Conservation (phyloP, 1,140 invertebrate species). For the Callitettix versicolor region DNA sequence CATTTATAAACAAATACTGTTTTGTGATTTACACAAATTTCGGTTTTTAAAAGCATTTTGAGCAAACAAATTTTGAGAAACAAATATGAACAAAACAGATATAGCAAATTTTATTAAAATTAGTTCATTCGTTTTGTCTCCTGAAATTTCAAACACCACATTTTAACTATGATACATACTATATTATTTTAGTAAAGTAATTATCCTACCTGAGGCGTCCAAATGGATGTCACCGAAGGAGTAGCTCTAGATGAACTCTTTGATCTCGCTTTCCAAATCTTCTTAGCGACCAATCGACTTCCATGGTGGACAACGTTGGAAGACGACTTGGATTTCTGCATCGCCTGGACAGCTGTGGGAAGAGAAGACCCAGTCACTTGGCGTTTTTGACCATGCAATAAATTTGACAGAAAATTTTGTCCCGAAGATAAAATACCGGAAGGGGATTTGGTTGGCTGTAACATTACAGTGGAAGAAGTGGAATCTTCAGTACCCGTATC, state of each 20-base stretch:
- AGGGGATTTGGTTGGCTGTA: constrained; percentile 38
- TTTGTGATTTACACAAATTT: no score
- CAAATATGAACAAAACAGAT: no score
- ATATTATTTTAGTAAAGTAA: no score
- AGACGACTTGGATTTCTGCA: constrained; percentile 81
- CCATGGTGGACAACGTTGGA: constrained; percentile 70
- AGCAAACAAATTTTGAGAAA: no score
- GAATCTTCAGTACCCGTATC: constrained; percentile 33
- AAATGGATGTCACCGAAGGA: constrained; percentile 38
- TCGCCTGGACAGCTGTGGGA: constrained; percentile 39
- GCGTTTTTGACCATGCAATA: constrained; percentile 43
- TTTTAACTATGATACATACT: no score
- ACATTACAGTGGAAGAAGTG: constrained; percentile 25
- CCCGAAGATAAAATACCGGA: constrained; percentile 32
- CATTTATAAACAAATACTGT: no score
- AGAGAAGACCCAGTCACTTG: constrained; percentile 15
- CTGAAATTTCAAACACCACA: no score
- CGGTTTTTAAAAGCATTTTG: no score
- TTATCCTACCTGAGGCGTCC: constrained; percentile 50
- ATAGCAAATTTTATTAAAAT: no score
- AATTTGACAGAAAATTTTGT: constrained; percentile 54
- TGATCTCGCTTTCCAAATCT: constrained; percentile 68
- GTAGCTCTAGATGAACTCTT: constrained; percentile 60
- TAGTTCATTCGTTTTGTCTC: no score
- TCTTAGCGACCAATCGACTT: constrained; percentile 60